Percentiles rank a stretch among this genome's conserved stretches.
These are phyloP conservation scores for Aphidius gifuensis DNA, from an alignment of 1,140 invertebrate species.

Conservation along the genomic window DNA sequence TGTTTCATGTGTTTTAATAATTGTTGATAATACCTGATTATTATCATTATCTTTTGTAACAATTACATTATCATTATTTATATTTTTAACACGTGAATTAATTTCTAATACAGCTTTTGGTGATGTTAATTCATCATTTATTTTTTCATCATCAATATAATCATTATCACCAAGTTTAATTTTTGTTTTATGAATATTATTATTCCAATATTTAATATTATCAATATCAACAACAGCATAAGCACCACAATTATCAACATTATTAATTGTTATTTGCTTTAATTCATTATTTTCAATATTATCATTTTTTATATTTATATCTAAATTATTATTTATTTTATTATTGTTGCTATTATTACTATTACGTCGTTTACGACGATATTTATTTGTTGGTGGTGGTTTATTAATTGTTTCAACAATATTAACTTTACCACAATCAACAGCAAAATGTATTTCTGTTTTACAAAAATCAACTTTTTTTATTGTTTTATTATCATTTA, in stretches of 20 bases:
- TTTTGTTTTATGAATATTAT: conserved; percentile 22
- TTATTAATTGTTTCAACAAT: conserved; percentile 84
- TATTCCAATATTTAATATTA: conserved; percentile 9
- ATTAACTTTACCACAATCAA: conserved; percentile 78
- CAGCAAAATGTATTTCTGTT: conserved; percentile 81
- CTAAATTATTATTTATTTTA: background rate
- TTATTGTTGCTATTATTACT: conserved; percentile 27
- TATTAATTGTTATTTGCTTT: background rate
- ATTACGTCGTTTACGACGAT: conserved; percentile 63
- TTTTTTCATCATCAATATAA: conserved; percentile 3
- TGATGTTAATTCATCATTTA: conserved; percentile 18
- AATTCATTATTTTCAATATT: background rate
- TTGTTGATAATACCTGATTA: conserved; percentile 33
- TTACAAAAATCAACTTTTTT: conserved; percentile 83
- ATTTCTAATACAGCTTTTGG: conserved; percentile 20
- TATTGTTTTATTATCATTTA: conserved; percentile 1
- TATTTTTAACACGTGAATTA: conserved; percentile 2
- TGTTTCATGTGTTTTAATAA: conserved; percentile 33
- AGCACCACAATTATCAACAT: conserved; percentile 7
- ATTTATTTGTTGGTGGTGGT: conserved; percentile 76
- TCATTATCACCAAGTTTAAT: conserved; percentile 15
- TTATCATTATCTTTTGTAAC: conserved; percentile 33
- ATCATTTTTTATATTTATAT: background rate
- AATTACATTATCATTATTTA: conserved; percentile 11
- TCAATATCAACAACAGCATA: conserved; percentile 15